Conservation (phyloP, 2,888 invertebrate genomes). For the Blera fallax region DNA sequence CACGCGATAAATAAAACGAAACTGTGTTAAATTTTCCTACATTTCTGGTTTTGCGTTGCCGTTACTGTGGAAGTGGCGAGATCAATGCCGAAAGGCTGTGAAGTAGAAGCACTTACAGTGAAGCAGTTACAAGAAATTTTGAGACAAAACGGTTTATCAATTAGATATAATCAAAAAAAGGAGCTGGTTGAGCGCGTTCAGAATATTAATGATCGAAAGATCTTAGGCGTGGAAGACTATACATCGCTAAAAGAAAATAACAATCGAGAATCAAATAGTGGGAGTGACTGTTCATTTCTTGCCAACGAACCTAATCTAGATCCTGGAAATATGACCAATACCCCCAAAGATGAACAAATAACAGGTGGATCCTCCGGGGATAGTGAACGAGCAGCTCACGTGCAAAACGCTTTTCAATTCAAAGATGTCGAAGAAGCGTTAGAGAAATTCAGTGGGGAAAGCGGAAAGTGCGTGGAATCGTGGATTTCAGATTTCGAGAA, state of each 20-base stretch:
- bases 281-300: neutral
- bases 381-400: neutral
- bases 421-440: conserved; percentile 43
- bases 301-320: neutral
- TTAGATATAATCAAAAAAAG: conserved; percentile 11
- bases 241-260: neutral
- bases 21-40: neutral
- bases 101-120: conserved; percentile 14
- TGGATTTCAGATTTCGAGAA: conserved; percentile 44
- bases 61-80: neutral
- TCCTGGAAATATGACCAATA: neutral
- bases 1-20: neutral
- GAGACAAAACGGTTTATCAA: conserved; percentile 4
- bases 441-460: conserved; percentile 33
- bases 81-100: neutral
- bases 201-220: neutral
- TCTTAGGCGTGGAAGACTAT: neutral
- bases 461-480: conserved; percentile 27
- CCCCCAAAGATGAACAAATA: neutral
- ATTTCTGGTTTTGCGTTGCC: neutral
- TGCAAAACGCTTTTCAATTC: conserved; percentile 5
- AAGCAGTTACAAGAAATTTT: conserved; percentile 18
- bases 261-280: neutral
- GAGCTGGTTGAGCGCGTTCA: too few species aligned
- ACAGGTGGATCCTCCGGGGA: neutral